Percentiles rank a stretch among this genome's conserved stretches.
Conservation (phyloP, 1,140 invertebrate genomes). For the Sycobia sp. region DNA sequence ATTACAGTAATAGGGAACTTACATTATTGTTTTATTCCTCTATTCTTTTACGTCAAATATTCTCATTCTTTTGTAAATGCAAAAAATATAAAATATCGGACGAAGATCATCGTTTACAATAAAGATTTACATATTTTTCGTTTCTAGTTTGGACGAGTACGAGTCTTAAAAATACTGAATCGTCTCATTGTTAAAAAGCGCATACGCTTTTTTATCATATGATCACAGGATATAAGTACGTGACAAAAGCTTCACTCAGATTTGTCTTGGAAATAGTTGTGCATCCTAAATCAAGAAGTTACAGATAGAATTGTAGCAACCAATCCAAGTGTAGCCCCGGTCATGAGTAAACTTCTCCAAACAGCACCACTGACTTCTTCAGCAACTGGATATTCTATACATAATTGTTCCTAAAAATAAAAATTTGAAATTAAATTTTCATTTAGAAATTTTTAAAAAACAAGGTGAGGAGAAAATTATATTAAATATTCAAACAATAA, state of each 20-base stretch:
- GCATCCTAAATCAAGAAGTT: conserved; percentile 50
- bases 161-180: conserved; percentile 32
- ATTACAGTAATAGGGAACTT: conserved; percentile 55
- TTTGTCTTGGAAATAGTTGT: conserved; percentile 31
- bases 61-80: conserved; percentile 32
- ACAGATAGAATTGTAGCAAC: conserved; percentile 62
- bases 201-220: conserved; percentile 33
- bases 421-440: neutral
- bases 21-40: conserved; percentile 39
- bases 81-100: conserved; percentile 15
- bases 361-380: conserved; percentile 65
- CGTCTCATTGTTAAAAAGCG: conserved; percentile 19
- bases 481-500: no score
- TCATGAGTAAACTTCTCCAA: conserved; percentile 65
- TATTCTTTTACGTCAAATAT: conserved; percentile 1
- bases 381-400: conserved; percentile 65
- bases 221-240: conserved; percentile 56
- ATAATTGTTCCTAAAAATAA: conserved; percentile 62
- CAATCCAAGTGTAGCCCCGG: conserved; percentile 65
- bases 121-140: conserved; percentile 13
- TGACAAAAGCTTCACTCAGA: conserved; percentile 35
- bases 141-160: conserved; percentile 21
- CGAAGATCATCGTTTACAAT: conserved; percentile 21
- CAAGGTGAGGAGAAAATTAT: no score
- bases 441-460: no score